These are phyloP conservation scores for Passerculus sandwichensis DNA, from an alignment of 2,797 vertebrate genomes.

Conservation along the genomic window DNA sequence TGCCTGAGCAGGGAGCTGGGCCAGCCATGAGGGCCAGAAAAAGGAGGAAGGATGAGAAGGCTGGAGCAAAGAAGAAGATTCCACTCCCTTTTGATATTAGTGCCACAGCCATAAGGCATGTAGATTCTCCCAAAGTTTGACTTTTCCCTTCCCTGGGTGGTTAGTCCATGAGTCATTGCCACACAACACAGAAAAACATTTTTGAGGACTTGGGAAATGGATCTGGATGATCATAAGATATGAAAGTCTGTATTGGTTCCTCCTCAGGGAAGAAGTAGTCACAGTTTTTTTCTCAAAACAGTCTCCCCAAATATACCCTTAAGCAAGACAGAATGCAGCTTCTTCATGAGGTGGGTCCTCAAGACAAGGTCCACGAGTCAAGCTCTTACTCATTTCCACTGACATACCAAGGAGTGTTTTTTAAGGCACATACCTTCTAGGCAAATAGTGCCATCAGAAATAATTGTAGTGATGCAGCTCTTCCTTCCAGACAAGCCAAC, in stretches of 20 bases:
- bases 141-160: not conserved
- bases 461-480: not conserved
- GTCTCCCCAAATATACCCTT: not conserved
- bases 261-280: not conserved
- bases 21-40: not conserved
- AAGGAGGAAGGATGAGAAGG: not conserved
- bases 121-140: not conserved
- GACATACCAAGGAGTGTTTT: not conserved
- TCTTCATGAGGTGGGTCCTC: not conserved
- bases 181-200: not conserved
- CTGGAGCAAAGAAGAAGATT: not conserved
- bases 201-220: not conserved
- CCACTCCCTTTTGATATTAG: not conserved
- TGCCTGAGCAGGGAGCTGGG: rapidly evolving
- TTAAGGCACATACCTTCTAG: not conserved
- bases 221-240: not conserved
- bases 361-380: not conserved
- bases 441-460: not conserved
- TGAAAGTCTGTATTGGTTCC: not conserved
- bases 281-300: not conserved
- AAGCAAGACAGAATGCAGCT: not conserved
- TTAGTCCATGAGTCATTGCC: not conserved
- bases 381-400: not conserved
- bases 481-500: not conserved
- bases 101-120: not conserved